Conservation (phyloP, 2,888 invertebrate genomes). For the Nephrocerus scutellatus region DNA sequence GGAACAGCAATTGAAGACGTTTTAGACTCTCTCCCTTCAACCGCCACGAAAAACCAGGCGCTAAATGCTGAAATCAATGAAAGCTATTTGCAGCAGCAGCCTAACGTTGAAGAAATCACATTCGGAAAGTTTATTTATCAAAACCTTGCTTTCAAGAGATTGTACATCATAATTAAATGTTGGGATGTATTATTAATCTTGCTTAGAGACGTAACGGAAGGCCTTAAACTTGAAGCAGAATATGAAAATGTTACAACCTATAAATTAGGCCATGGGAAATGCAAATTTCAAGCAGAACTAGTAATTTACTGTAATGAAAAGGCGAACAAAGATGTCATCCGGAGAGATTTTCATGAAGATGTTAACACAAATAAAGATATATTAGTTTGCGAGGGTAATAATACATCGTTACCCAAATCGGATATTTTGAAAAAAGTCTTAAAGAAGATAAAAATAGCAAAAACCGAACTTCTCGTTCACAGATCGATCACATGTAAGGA, state of each 20-base stretch:
- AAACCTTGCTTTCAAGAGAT: constrained; percentile 21
- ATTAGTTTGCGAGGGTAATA: neutral
- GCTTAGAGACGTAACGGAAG: constrained; percentile 9
- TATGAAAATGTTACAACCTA: constrained; percentile 28
- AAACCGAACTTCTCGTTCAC: constrained; percentile 33
- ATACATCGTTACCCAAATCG: neutral
- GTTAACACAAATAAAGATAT: neutral
- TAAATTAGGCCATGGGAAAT: constrained; percentile 25
- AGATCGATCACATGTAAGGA: constrained; percentile 32
- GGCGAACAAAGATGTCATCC: too few relatives aligned
- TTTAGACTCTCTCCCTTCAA: neutral
- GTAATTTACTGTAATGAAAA: constrained; percentile 31
- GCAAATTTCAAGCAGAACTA: constrained; percentile 30
- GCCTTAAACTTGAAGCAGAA: constrained; percentile 25
- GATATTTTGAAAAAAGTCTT: constrained; percentile 2
- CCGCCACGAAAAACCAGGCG: neutral
- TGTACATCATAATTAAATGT: constrained; percentile 35
- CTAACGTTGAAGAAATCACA: constrained; percentile 18
- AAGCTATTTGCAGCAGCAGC: constrained; percentile 1
- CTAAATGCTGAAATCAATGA: neutral
- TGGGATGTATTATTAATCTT: constrained; percentile 36
- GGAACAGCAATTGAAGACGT: constrained; percentile 25
- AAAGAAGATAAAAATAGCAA: constrained; percentile 21
- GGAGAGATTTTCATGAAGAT: constrained; percentile 33
- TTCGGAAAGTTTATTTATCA: constrained; percentile 38